A percentile compares a stretch with the other conserved stretches of the same genome.
Evolutionary conservation across 2,797 vertebrate species (phyloP).

Genomic region (Pseudocheirus occidentalis): DNA sequence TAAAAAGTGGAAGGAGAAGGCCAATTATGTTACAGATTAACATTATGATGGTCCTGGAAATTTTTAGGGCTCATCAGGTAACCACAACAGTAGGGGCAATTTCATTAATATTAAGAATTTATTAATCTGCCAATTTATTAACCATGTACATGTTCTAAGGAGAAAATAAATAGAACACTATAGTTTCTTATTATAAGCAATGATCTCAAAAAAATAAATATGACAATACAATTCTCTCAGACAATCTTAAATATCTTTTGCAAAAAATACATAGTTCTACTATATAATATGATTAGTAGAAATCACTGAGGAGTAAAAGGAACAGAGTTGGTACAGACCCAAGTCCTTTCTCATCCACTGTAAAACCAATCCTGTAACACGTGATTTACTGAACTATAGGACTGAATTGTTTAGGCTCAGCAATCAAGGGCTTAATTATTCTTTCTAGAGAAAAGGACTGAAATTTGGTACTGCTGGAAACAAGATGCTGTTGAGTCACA

Average conservation of each 20-base stretch:
- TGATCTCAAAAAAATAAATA: not conserved
- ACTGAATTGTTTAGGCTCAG: not conserved
- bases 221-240: not conserved
- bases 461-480: conserved; percentile 46
- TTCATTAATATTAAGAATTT: not conserved
- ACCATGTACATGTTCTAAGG: not conserved
- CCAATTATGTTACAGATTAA: not conserved
- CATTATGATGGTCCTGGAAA: not conserved
- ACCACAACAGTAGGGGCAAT: not conserved
- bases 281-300: not conserved
- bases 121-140: not conserved
- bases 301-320: not conserved
- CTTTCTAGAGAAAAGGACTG: conserved; percentile 36
- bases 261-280: not conserved
- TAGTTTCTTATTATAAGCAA: not conserved
- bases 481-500: not conserved
- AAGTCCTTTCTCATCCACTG: conserved; percentile 26
- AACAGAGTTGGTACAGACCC: conserved; percentile 12
- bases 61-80: not conserved
- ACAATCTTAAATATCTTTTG: not conserved
- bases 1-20: not conserved
- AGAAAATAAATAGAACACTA: not conserved
- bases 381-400: conserved; percentile 27
- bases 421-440: conserved; percentile 42
- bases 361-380: conserved; percentile 6